A percentile compares a stretch with the other conserved stretches of the same genome.
Evolutionary conservation across 2,888 invertebrate species (phyloP).

Genomic region (Rhyacophila evoluta): DNA sequence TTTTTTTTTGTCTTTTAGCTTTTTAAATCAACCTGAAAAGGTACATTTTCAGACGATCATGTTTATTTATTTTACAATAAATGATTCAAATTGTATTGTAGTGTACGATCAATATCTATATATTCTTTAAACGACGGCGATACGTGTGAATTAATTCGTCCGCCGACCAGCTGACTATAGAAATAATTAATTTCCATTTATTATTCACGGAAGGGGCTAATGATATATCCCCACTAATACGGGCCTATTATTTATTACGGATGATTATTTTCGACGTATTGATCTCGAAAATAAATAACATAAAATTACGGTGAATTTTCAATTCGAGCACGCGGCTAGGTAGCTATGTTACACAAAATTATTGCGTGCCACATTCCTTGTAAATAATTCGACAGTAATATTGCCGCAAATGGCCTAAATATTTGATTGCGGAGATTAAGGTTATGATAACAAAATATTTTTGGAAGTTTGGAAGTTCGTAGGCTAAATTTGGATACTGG

Average conservation of each 20-base stretch:
- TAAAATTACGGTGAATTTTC: background rate
- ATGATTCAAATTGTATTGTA: too few species aligned
- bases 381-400: background rate
- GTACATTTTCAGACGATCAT: too few species aligned
- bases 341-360: background rate
- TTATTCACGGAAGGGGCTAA: background rate
- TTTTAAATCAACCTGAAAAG: too few species aligned
- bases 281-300: conserved; percentile 3
- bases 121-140: background rate
- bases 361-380: background rate
- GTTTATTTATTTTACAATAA: too few species aligned
- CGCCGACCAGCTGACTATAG: background rate
- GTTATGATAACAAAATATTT: background rate
- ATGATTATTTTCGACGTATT: conserved; percentile 15
- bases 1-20: too few species aligned
- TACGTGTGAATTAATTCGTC: background rate
- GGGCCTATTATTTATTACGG: background rate
- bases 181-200: background rate
- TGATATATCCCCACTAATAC: background rate
- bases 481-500: too few species aligned
- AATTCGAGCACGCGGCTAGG: background rate
- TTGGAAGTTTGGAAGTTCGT: too few species aligned
- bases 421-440: background rate
- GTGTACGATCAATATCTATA: background rate
- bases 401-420: background rate